Base-by-base conservation (phyloP, 2,113 vertebrate species). In the Ctenomys sociabilis region DNA sequence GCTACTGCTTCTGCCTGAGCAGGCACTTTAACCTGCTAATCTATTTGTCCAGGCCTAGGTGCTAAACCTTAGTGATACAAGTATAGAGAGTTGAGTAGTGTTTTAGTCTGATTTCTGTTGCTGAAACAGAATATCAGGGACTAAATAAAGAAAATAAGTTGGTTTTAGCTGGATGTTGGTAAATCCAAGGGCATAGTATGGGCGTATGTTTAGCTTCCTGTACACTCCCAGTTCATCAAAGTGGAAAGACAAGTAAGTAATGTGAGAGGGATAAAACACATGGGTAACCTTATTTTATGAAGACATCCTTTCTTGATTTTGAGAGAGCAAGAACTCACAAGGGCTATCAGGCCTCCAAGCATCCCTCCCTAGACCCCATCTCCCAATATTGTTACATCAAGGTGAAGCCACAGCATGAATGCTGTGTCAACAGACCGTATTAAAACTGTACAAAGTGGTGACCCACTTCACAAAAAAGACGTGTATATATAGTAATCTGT, bases 1-100 rank as follows among this genome's bases (percentile, higher is more conserved):
- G 54, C 54, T 14, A 0, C 54, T 57, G 54, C 54, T 57, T 57
- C 54, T 57, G 54, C 54, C 54, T 57, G 54, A 57, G 17, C 17
- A 57, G 54, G 54, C 16, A 57, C 54, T 57, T 57, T 19, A 57
- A 57, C 5, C 54, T 19, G 17, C 54, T 57, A 57, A 57, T 16
- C 52, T 52, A 57, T 57, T 17, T 57, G 54, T 16, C 54, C 54
- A 57, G 14, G 14, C 17, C 49, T 66, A 21, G 21, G 43, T 35
- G 61, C 22, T 63, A 63, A 63, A 63, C 28, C 61, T 63, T 63
- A 63, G 61, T 63, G 24, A 63, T 26, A 63, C 61, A 63, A 26
- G 2, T 7, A 0, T 3, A 26, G 26, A 7, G 10, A 11, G 4
- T 45, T 66, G 7, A 35, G 22, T 28, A 22, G 32, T 7, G 35